Base-by-base conservation (phyloP, 2,797 vertebrate genomes). In the Schizothorax lantsangensis region DNA sequence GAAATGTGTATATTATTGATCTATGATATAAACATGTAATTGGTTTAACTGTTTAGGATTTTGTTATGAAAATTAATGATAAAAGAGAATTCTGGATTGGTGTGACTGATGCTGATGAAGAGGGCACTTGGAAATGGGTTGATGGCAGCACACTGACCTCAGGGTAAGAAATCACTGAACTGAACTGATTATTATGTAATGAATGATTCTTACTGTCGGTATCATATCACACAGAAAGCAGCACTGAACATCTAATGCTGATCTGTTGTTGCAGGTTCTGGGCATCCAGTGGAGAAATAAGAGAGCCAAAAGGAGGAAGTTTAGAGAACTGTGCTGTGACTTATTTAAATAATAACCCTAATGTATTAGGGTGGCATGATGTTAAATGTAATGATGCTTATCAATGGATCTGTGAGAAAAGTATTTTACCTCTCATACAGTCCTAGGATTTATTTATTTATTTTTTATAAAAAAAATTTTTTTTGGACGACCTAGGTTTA, bases 351-450 rank as follows among this genome's bases (percentile, higher is more conserved):
- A 6, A 11, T 0, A 10, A 11, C 7, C 38, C 23, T 64, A 0
- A 11, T 1, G 5, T n/a, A 64, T 1, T 2, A 43, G 15, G 69
- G 9, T 72, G 69, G 69, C 19, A 12, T 40, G 69, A 72, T 43
- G 5, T 72, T 23, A 6, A 8, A 47, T 80, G 59, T 47, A 1
- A 17, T 19, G 1, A 1, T 40, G 0, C 8, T 36, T 6, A 14
- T 9, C 21, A 81, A 15, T 52, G 43, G 45, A 69, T 81, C 4
- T 81, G 79, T 81, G 64, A 81, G 26, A 68, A 49, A 30, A 43
- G 2, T n/a, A 59, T 59, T 59, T 59, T 10, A 57, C 8, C 54
- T 57, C 8, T 23, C 3, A 9, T 9, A 9, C 1, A 4, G 8
- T 0, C 21, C 7, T 23, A 23, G 54, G 52, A 19, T 19, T n/a